Conservation (phyloP, 2,888 invertebrate genomes). For the Perizoma flavofasciatum region DNA sequence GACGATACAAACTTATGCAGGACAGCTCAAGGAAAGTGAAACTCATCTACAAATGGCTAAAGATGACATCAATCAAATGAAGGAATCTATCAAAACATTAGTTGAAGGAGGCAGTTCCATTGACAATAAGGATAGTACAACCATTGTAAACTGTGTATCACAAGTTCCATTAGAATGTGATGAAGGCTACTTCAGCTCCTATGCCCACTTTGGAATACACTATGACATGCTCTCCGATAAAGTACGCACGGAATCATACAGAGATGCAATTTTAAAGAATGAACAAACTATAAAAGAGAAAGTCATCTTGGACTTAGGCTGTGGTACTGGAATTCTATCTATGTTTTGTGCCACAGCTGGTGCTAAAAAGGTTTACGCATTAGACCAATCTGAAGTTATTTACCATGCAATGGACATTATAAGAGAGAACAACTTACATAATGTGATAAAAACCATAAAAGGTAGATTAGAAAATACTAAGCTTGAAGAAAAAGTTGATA, state of each 20-base stretch:
- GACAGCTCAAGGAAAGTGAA: conserved; percentile 85
- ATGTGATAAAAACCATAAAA: conserved; percentile 90
- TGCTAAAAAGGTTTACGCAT: conserved; percentile 94
- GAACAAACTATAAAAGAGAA: conserved; percentile 87
- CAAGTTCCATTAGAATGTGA: conserved; percentile 86
- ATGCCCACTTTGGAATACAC: conserved; percentile 96
- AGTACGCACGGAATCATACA: conserved; percentile 93
- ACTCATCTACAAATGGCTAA: conserved; percentile 83
- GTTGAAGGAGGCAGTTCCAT: conserved; percentile 67
- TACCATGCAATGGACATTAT: conserved; percentile 98
- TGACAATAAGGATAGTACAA: conserved; percentile 42
- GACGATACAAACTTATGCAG: conserved; percentile 82
- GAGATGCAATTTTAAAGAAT: conserved; percentile 92
- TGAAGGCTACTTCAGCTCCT: conserved; percentile 91
- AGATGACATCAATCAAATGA: conserved; percentile 85
- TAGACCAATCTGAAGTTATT: conserved; percentile 98
- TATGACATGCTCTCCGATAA: conserved; percentile 97
- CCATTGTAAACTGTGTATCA: conserved; percentile 64
- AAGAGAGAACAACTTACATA: conserved; percentile 90
- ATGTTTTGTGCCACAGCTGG: conserved; percentile 99
- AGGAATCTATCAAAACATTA: conserved; percentile 81
- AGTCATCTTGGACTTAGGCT: conserved; percentile 96
- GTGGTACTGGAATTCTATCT: conserved; percentile 98
- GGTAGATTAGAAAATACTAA: conserved; percentile 93
- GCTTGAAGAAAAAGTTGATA: conserved; percentile 92